phyloP scores from a whole-genome alignment of 2,797 vertebrate genomes.

The Triplophysa bombifrons region DNA sequence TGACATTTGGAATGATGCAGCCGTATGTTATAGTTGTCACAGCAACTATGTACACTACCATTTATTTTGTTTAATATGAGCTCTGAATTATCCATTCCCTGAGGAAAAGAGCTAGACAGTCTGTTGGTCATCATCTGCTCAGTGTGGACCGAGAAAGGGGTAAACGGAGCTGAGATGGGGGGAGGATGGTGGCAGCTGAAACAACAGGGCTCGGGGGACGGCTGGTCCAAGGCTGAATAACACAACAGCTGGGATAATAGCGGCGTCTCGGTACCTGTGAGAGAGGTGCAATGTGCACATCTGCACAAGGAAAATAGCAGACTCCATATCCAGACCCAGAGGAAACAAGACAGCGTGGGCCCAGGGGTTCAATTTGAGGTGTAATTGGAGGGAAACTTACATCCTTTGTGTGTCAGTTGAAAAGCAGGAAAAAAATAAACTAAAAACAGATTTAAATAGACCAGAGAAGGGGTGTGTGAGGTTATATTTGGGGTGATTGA shows the following conservation, averaged over 20 bases:
- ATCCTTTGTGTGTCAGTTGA: slow-evolving; percentile 45
- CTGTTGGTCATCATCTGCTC: slow-evolving; percentile 51
- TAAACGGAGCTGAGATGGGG: neutral
- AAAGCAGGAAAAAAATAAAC: slow-evolving; percentile 11
- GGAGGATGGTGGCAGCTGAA: slow-evolving; percentile 55
- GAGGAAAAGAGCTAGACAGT: slow-evolving; percentile 11
- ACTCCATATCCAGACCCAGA: slow-evolving; percentile 38
- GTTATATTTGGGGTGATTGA: slow-evolving; percentile 22
- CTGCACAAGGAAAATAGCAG: slow-evolving; percentile 51
- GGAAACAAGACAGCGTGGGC: slow-evolving; percentile 55
- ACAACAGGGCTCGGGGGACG: slow-evolving; percentile 54
- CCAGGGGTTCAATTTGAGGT: slow-evolving; percentile 56
- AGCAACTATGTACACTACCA: neutral
- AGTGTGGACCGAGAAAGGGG: slow-evolving; percentile 35
- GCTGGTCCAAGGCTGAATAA: slow-evolving; percentile 53
- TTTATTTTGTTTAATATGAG: slow-evolving; percentile 10
- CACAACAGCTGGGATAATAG: slow-evolving; percentile 63
- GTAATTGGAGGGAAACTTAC: slow-evolving; percentile 57
- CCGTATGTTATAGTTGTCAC: neutral
- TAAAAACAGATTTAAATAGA: slow-evolving; percentile 16
- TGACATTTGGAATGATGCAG: no score
- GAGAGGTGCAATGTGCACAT: slow-evolving; percentile 47
- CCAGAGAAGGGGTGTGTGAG: slow-evolving; percentile 5
- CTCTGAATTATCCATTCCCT: slow-evolving; percentile 13
- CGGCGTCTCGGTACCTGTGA: slow-evolving; percentile 39